A percentile compares a stretch with the other conserved stretches of the same genome.
These are phyloP conservation scores for Megathymus violae DNA, from an alignment of 1,140 invertebrate genomes.

Conservation along the genomic window DNA sequence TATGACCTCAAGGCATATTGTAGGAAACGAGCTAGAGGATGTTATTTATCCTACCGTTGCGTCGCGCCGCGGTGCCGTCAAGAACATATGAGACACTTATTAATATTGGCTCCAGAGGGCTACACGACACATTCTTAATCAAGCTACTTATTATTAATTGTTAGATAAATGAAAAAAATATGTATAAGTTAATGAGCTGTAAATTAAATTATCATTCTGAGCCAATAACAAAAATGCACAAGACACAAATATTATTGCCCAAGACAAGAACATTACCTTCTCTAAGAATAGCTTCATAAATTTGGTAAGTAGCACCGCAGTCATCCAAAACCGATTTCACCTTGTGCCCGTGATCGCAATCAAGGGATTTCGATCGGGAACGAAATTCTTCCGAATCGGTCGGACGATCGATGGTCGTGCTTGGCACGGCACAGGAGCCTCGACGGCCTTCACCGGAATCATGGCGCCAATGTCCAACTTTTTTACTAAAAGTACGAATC, in stretches of 20 bases:
- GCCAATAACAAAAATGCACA: not conserved
- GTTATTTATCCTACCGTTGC: conserved; percentile 39
- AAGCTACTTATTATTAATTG: not conserved
- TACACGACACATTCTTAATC: not conserved
- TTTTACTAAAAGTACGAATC: conserved; percentile 88
- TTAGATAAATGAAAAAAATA: conserved; percentile 1
- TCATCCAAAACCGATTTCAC: conserved; percentile 84
- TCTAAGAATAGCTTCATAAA: conserved; percentile 90
- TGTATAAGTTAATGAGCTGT: not conserved
- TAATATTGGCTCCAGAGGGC: conserved; percentile 15
- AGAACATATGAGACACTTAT: conserved; percentile 14
- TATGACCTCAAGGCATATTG: conserved; percentile 41
- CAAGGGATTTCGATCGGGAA: conserved; percentile 90
- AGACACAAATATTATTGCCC: too few species aligned
- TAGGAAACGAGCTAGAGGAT: conserved; percentile 39
- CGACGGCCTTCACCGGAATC: conserved; percentile 85
- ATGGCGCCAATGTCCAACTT: conserved; percentile 86
- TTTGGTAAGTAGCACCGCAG: conserved; percentile 91
- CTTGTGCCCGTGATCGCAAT: conserved; percentile 85
- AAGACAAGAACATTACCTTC: too few species aligned
- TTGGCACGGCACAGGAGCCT: conserved; percentile 81
- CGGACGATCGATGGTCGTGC: conserved; percentile 68
- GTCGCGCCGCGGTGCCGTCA: not conserved
- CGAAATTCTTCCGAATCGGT: conserved; percentile 86
- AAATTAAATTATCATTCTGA: too few species aligned